Evolutionary conservation across 2,888 invertebrate species (phyloP).

Genomic region (Caenorhabditis afra): DNA sequence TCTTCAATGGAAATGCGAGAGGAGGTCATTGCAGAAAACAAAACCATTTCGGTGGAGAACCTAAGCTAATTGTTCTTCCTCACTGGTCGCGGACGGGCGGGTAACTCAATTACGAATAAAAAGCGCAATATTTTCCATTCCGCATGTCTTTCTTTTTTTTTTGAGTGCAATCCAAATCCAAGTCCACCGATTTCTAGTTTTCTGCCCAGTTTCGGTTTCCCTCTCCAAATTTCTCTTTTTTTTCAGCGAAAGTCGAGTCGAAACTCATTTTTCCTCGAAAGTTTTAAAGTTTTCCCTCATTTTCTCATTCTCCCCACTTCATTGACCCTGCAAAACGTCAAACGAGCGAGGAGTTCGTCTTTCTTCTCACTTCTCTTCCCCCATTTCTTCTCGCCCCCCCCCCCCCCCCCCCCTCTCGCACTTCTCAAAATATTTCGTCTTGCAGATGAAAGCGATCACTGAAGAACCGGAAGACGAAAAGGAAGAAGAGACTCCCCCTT

Average conservation of each 20-base stretch:
- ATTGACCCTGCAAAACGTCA: background rate
- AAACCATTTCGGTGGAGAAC: constrained; percentile 45
- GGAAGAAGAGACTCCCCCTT: background rate
- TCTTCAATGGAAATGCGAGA: constrained; percentile 20
- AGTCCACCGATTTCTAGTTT: background rate
- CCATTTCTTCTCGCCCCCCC: background rate
- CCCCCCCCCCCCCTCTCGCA: no score
- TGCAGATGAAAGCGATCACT: constrained; percentile 40
- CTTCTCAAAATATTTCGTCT: background rate
- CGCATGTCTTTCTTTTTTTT: constrained; percentile 12
- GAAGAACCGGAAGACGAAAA: constrained; percentile 50
- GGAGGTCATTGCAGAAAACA: constrained; percentile 40
- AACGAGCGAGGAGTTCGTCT: background rate
- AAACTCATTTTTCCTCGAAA: background rate
- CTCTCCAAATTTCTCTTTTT: constrained; percentile 8
- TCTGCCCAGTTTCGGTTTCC: constrained; percentile 14
- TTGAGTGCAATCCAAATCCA: constrained; percentile 6
- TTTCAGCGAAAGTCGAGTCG: no score
- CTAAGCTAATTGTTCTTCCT: constrained; percentile 43
- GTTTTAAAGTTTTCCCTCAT: background rate
- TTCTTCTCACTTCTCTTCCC: background rate
- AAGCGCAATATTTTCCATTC: constrained; percentile 49
- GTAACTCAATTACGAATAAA: constrained; percentile 53
- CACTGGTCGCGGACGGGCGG: constrained; percentile 39
- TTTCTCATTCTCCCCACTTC: constrained; percentile 3